Percentiles rank a stretch among this genome's conserved stretches.
Evolutionary conservation across 2,888 invertebrate species (phyloP).

Genomic region (Sinohyriopsis cumingii): DNA sequence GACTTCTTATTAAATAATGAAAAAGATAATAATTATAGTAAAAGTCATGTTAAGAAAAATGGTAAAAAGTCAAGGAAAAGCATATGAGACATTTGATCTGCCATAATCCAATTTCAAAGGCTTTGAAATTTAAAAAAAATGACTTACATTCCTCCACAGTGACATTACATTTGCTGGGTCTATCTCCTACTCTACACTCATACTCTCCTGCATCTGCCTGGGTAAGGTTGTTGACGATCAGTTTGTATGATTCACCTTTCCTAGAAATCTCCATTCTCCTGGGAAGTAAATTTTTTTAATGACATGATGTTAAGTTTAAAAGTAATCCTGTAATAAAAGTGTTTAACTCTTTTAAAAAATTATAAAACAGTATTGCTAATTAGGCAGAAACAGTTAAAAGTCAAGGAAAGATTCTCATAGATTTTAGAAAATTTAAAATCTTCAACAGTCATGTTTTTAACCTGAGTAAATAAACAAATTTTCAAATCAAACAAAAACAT

Average conservation of each 20-base stretch:
- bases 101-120: too few relatives aligned
- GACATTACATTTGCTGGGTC: conserved; percentile 64
- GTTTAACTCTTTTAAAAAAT: too few relatives aligned
- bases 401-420: neutral
- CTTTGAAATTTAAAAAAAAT: too few relatives aligned
- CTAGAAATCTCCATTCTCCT: conserved; percentile 89
- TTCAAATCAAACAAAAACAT: too few relatives aligned
- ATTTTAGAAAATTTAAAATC: conserved; percentile 1
- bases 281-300: conserved; percentile 17
- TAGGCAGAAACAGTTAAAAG: neutral
- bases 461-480: neutral
- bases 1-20: too few relatives aligned
- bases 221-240: conserved; percentile 79
- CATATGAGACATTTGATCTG: too few relatives aligned
- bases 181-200: conserved; percentile 73
- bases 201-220: conserved; percentile 73
- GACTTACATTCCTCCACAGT: conserved; percentile 66
- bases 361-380: neutral
- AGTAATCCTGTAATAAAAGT: too few relatives aligned
- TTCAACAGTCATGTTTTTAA: neutral
- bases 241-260: conserved; percentile 73
- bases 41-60: neutral
- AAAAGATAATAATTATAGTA: too few relatives aligned
- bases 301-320: too few relatives aligned
- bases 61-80: neutral